Evolutionary conservation across 2,888 invertebrate genomes (phyloP), one percentile per base, ranked within the genome.

Genomic region (Tipula vernalis): DNA sequence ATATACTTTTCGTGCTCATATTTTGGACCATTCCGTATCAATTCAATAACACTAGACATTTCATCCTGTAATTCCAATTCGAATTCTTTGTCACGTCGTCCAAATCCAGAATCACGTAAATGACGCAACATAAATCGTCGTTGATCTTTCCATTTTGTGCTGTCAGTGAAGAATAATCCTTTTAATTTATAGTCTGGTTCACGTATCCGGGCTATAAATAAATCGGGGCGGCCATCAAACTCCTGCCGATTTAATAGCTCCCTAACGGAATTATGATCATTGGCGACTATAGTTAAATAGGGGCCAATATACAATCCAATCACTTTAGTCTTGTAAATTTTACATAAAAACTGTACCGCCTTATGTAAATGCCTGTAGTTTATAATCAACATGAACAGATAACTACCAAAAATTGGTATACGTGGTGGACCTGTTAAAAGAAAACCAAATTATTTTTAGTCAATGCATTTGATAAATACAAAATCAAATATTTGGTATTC

Each of bases 141-240:
- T 89, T 95, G 95, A 1, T 94, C 93, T 87, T 93, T 93, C 95
- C 95, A 95, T 86, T 92, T 91, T 47, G 91, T 90, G 0, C 94
- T 94, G 18, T 95, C 95, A 18, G 93, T 93, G 89, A 95, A 95
- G 89, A 95, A 95, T 87, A 95, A 93, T n/a, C 95, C 95, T 15
- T 36, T 89, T 12, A 89, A 85, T 83, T 89, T 87, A 44, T 88
- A 88, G 87, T 90, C 89, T 5, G 90, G 93, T 85, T 94, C 93
- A 87, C 95, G 91, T 86, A 93, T 90, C 51, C 92, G 90, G 0
- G 91, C 90, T 0, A 94, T 13, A 87, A 92, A 92, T 3, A 92
- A 90, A 83, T 92, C 92, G 87, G 93, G 90, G 44, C 95, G 92
- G 1, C 95, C 95, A 89, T 94, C 94, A 86, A 94, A 94, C 85